A percentile compares a stretch with the other conserved stretches of the same genome.
These are phyloP conservation scores for Passer montanus DNA, from an alignment of 2,113 vertebrate genomes.

Conservation along the genomic window DNA sequence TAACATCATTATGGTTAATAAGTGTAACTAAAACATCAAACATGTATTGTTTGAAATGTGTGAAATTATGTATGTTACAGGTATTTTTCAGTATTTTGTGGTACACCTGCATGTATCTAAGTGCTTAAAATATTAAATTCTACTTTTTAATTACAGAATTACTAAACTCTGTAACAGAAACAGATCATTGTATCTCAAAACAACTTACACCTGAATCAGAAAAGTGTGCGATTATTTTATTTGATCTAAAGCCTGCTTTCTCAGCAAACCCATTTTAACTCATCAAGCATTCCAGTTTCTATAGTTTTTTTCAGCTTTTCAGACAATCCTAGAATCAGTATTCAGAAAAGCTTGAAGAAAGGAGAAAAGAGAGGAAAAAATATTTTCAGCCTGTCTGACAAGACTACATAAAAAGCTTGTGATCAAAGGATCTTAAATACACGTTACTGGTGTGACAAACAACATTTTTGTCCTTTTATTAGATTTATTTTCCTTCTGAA, in stretches of 20 bases:
- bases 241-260: neutral
- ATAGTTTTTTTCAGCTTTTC: slow-evolving; percentile 15
- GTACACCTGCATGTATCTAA: neutral
- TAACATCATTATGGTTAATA: neutral
- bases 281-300: slow-evolving; percentile 21
- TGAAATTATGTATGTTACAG: neutral
- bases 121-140: neutral
- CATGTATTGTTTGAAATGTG: neutral
- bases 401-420: slow-evolving; percentile 74
- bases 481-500: slow-evolving; percentile 83
- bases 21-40: neutral
- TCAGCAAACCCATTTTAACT: slow-evolving; percentile 34
- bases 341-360: slow-evolving; percentile 59
- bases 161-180: neutral
- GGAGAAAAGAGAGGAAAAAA: slow-evolving; percentile 67
- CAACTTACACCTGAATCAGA: neutral
- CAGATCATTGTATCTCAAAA: neutral
- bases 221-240: neutral
- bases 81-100: neutral
- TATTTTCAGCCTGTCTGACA: slow-evolving; percentile 80
- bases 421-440: slow-evolving; percentile 80
- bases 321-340: slow-evolving; percentile 58
- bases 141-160: neutral
- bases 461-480: slow-evolving; percentile 84
- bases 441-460: slow-evolving; percentile 82